A percentile compares a stretch with the other conserved stretches of the same genome.
phyloP scores from a whole-genome alignment of 2,888 invertebrate species.

The Ernsta delagoae region DNA sequence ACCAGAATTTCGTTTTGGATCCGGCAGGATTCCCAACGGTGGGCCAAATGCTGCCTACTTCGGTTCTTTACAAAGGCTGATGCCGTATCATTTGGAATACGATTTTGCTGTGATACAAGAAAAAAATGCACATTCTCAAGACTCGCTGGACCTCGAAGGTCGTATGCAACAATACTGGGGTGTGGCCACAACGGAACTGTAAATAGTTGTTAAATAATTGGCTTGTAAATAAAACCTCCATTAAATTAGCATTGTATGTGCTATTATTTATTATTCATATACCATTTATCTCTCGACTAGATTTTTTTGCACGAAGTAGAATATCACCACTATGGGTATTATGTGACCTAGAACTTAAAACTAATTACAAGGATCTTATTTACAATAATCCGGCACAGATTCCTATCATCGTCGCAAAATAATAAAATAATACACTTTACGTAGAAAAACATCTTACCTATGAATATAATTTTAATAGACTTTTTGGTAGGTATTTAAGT shows the following conservation, averaged over 20 bases:
- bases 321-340: constrained; percentile 78
- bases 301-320: constrained; percentile 80
- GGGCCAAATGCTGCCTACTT: constrained; percentile 95
- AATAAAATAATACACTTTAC: constrained; percentile 49
- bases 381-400: constrained; percentile 70
- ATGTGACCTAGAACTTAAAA: constrained; percentile 49
- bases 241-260: constrained; percentile 63
- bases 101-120: constrained; percentile 94
- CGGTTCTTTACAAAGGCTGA: constrained; percentile 92
- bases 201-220: constrained; percentile 54
- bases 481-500: too few relatives aligned
- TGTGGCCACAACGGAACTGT: constrained; percentile 94
- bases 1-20: constrained; percentile 84
- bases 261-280: constrained; percentile 69
- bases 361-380: constrained; percentile 51
- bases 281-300: constrained; percentile 81
- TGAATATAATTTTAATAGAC: too few relatives aligned
- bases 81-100: constrained; percentile 92
- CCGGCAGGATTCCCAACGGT: constrained; percentile 87
- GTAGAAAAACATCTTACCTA: constrained; percentile 44
- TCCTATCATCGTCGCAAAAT: constrained; percentile 50
- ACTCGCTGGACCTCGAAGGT: constrained; percentile 91
- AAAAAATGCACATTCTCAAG: constrained; percentile 86
- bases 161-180: constrained; percentile 97
- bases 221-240: constrained; percentile 77